Conservation (phyloP, 2,113 vertebrate species). For the Chroicocephalus ridibundus region DNA sequence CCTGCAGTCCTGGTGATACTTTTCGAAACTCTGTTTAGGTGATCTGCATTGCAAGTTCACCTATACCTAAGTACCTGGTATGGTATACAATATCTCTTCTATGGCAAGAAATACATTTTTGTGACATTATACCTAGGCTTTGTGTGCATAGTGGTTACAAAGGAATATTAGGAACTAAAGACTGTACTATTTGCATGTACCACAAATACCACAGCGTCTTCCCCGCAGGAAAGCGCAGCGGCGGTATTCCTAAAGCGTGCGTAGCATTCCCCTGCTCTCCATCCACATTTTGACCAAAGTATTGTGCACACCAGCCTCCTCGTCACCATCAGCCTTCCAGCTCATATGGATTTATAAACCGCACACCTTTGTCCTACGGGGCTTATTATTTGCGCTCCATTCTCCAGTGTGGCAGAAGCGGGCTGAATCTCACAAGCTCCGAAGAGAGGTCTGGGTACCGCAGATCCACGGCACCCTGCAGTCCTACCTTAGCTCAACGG, state of each 20-base stretch:
- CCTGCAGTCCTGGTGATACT: background rate
- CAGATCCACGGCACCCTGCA: background rate
- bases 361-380: background rate
- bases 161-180: background rate
- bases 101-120: background rate
- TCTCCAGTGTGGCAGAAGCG: background rate
- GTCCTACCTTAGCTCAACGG: background rate
- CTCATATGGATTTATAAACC: background rate
- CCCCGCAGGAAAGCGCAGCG: background rate
- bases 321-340: background rate
- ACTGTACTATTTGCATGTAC: background rate
- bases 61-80: accelerated
- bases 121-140: background rate
- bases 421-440: background rate
- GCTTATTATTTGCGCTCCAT: too few species aligned
- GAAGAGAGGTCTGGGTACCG: background rate
- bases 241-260: background rate
- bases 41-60: background rate
- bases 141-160: background rate
- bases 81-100: background rate
- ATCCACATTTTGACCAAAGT: background rate
- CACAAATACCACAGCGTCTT: background rate
- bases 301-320: background rate
- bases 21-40: background rate
- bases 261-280: background rate